Base-by-base conservation (phyloP, 2,797 vertebrate species). In the Crenichthys baileyi region DNA sequence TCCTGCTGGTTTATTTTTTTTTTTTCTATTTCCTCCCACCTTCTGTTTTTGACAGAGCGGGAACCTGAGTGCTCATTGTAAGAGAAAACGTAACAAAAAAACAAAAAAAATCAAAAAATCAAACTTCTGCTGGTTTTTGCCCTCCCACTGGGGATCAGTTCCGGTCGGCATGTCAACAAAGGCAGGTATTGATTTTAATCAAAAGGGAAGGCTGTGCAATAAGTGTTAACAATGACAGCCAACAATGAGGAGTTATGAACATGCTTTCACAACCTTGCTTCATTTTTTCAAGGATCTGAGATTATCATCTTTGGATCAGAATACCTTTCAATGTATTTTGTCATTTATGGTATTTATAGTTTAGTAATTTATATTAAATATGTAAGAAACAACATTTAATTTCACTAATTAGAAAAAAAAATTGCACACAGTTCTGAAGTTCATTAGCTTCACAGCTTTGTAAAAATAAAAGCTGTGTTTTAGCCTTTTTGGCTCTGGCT, bases 51-150 rank as follows among this genome's bases (percentile, higher is more conserved):
- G 61, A 70, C 79, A 78, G 65, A 78, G 78, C 48, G 72, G 18
- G 18, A 53, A 78, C 75, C 79, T 75, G 61, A 84, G 46, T 12
- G 75, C 79, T 89, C 41, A 77, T 82, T 88, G 76, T 76, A 29
- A 87, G 75, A 80, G 22, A 77, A 80, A 91, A 88, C 77, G 5
- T 86, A 84, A 85, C 50, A 79, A 91, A 91, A 75, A n/a, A 46
- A 70, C 1, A 67, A 41, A 67, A 68, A 31, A 26, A 75, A 44
- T 44, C 4, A 44, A 46, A 26, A 70, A 88, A 86, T 89, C 81
- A 86, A 72, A 70, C 63, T 80, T 79, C 36, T 58, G 74, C 79
- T 78, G 75, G 77, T 56, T 68, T 77, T 77, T 41, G 84, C 73
- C 83, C 84, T 72, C 79, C 79, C 81, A 75, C 81, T 74, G 70